These are phyloP conservation scores for Caenorhabditis zanzibari DNA, from an alignment of 2,888 invertebrate species.

Conservation along the genomic window DNA sequence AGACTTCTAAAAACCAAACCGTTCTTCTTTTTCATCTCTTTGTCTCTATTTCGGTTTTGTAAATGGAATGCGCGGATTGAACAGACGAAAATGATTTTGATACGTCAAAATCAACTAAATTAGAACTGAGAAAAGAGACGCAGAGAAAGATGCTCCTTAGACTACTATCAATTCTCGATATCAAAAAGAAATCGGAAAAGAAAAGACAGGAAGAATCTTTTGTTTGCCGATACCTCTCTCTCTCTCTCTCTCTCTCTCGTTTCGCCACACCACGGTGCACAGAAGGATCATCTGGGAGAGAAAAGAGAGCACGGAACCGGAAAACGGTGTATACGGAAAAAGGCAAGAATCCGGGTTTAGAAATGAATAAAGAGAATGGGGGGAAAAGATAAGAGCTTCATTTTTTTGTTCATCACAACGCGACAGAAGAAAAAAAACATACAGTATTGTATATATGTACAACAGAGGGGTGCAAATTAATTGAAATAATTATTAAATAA, in stretches of 20 bases:
- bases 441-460: constrained; percentile 38
- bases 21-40: background rate
- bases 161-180: constrained; percentile 31
- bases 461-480: constrained; percentile 7
- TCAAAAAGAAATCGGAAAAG: constrained; percentile 2
- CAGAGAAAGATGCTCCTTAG: background rate
- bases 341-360: constrained; percentile 40
- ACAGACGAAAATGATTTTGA: constrained; percentile 56
- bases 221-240: constrained; percentile 57
- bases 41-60: background rate
- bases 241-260: constrained; percentile 14
- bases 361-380: no score
- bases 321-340: constrained; percentile 49
- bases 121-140: constrained; percentile 8
- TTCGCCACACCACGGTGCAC: constrained; percentile 5
- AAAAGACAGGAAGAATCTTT: constrained; percentile 12
- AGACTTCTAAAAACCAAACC: constrained; percentile 54
- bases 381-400: constrained; percentile 46
- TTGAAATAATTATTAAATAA: constrained; percentile 38
- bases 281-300: constrained; percentile 24
- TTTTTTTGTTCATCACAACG: constrained; percentile 32
- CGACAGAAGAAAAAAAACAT: constrained; percentile 4
- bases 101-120: constrained; percentile 66
- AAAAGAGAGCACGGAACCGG: constrained; percentile 32
- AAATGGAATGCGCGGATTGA: background rate